A percentile compares a stretch with the other conserved stretches of the same genome.
Conservation (phyloP, 2,888 invertebrate species). For the Lypha dubia region DNA sequence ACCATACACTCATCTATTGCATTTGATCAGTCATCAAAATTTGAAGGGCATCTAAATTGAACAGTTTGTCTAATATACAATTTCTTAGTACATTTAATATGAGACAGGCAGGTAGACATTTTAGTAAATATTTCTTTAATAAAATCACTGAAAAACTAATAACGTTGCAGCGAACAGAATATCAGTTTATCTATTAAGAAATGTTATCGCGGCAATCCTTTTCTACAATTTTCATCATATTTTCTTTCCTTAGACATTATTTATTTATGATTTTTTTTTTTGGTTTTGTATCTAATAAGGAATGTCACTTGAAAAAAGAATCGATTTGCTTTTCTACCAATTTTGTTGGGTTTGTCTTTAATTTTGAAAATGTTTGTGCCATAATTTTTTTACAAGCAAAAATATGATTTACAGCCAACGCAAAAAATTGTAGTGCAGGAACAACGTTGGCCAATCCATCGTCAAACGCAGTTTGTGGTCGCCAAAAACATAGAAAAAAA, state of each 20-base stretch:
- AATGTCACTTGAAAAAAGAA: conserved; percentile 28
- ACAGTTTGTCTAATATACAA: not conserved
- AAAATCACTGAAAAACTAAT: no score
- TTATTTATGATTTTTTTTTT: not conserved
- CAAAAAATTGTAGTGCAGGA: conserved; percentile 64
- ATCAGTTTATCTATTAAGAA: not conserved
- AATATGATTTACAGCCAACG: conserved; percentile 73
- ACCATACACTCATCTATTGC: not conserved
- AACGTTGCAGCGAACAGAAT: no score
- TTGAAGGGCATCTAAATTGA: not conserved
- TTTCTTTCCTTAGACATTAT: not conserved
- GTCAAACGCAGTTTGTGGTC: conserved; percentile 70
- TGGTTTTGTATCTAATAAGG: not conserved
- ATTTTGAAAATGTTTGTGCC: conserved; percentile 63
- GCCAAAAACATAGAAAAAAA: conserved; percentile 39
- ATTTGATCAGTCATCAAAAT: conserved; percentile 2
- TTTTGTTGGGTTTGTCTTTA: conserved; percentile 43
- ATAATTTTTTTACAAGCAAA: conserved; percentile 71
- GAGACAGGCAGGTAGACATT: not conserved
- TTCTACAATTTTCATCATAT: not conserved
- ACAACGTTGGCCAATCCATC: conserved; percentile 52
- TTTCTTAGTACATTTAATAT: not conserved
- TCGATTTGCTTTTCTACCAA: conserved; percentile 19
- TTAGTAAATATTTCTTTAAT: no score
- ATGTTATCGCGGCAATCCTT: not conserved